phyloP scores from a whole-genome alignment of 2,888 invertebrate species.

The Eilema depressum region DNA sequence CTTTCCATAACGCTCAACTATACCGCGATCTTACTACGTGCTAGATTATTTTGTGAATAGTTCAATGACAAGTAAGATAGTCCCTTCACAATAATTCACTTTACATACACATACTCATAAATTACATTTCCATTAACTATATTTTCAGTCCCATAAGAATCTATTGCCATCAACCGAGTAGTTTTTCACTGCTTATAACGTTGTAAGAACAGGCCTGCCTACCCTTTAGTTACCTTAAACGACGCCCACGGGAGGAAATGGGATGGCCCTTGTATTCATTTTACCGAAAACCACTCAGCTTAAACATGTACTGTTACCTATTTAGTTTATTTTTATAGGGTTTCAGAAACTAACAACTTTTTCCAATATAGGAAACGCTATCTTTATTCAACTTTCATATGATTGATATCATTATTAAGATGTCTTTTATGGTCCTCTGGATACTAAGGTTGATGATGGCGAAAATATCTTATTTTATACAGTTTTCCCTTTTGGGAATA shows the following conservation, averaged over 20 bases:
- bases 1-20: neutral
- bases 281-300: neutral
- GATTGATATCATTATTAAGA: neutral
- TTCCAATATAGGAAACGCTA: neutral
- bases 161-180: neutral
- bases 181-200: neutral
- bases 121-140: neutral
- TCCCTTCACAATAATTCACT: neutral
- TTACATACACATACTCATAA: neutral
- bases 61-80: neutral
- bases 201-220: neutral
- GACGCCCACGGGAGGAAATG: neutral
- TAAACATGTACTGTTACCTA: neutral
- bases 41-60: neutral
- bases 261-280: neutral
- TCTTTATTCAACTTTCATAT: neutral
- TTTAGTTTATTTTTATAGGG: neutral
- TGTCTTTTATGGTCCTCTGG: neutral
- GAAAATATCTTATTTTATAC: neutral
- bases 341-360: neutral
- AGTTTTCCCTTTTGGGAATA: neutral
- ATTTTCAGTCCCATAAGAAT: neutral
- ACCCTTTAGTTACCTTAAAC: neutral
- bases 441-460: neutral
- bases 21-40: neutral